Evolutionary conservation across 2,888 invertebrate genomes (phyloP), one percentile per base, ranked within the genome.

Genomic region (Bellardia pandia): DNA sequence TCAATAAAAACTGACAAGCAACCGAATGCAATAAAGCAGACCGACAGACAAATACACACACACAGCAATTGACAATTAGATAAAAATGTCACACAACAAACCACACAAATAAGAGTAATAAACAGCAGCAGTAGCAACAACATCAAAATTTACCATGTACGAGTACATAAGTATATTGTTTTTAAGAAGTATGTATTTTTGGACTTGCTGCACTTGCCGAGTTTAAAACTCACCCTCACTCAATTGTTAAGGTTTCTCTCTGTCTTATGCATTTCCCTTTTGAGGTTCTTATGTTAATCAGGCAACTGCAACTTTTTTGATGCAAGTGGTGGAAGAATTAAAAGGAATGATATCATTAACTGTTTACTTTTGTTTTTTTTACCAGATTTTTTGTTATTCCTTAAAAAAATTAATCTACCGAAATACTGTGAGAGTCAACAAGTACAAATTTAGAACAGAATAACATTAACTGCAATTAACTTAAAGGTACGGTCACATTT

Each of bases 61-160:
- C 14, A 4, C 33, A 71, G 58, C 81, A 87, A 75, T 89, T 92
- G 91, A 90, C 91, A 92, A 92, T 91, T 91, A 92, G 92, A 92
- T 92, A 92, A 92, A 91, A 92, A 92, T 92, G 92, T 92, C 93
- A 92, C 92, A 92, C 93, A 92, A 92, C 92, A 93, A 92, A 90
- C 91, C 91, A 90, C 88, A 85, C 74, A 84, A 77, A 53, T 71
- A 68, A 74, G n/a, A 51, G 60, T 64, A 56, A 69, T 90, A 91
- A 91, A 89, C 91, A 90, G 90, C 83, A 58, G 16, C 60, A 37
- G 23, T 53, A 75, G 23, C 33, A 77, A 68, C 74, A 75, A 89
- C 88, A 90, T 37, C 6, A 37, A 37, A 91, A 91, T 91, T 91
- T 23, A 23, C 23, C 1, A 23, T 23, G 23, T 23, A n/a, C n/a